A percentile compares a stretch with the other conserved stretches of the same genome.
Conservation (phyloP, 23 tunicate species). For the Diplosoma virens region DNA sequence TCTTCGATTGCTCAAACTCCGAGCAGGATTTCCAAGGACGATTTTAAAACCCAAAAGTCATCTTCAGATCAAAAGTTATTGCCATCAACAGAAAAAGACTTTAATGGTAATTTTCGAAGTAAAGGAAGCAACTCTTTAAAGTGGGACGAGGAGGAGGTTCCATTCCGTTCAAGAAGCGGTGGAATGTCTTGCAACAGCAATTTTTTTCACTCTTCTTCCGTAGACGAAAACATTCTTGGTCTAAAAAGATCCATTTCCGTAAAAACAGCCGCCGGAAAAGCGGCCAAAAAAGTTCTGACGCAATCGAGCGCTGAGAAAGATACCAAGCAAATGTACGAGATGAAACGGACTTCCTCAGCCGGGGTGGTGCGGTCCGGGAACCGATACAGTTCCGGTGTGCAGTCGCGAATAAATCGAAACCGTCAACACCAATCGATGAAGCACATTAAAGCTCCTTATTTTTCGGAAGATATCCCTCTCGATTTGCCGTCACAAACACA, state of each 20-base stretch:
- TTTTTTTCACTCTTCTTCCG: neutral
- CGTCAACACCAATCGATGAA: constrained; percentile 6
- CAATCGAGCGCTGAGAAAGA: neutral
- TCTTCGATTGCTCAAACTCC: too few relatives aligned
- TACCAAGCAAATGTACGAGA: neutral
- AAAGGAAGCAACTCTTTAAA: too few relatives aligned
- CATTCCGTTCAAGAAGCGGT: constrained; percentile 5
- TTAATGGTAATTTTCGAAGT: too few relatives aligned
- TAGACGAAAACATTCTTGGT: too few relatives aligned
- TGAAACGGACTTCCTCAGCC: neutral
- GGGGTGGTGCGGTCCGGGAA: neutral
- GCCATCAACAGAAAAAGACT: too few relatives aligned
- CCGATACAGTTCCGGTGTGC: neutral
- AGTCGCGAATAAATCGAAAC: neutral
- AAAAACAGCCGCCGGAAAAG: constrained; percentile 6
- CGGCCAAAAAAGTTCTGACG: neutral
- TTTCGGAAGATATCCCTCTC: too few relatives aligned
- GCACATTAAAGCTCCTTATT: neutral
- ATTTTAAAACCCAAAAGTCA: neutral
- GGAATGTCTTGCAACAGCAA: neutral
- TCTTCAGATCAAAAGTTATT: neutral
- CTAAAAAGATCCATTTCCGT: neutral
- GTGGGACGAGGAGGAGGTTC: too few relatives aligned
- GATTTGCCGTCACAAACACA: too few relatives aligned
- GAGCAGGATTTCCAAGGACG: too few relatives aligned